These are phyloP conservation scores for Salvelinus fontinalis DNA, from an alignment of 2,113 vertebrate species.

Conservation along the genomic window DNA sequence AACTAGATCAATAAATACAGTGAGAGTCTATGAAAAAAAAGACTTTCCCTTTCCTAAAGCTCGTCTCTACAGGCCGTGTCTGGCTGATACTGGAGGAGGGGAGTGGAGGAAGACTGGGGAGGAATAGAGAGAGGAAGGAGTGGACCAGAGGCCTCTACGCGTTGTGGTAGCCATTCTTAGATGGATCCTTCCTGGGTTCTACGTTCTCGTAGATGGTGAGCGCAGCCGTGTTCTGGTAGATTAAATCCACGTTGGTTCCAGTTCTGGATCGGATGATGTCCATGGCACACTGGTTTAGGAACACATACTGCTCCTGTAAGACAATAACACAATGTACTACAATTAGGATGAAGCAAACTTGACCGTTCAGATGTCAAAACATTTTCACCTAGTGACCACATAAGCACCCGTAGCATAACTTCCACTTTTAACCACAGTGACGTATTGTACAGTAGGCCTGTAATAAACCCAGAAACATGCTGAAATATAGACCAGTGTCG, in stretches of 20 bases:
- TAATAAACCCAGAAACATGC: not conserved
- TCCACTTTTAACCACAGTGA: not conserved
- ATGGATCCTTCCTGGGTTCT: slow-evolving; percentile 41
- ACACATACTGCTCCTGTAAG: slow-evolving; percentile 91
- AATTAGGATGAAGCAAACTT: not conserved
- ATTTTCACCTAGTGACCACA: too few relatives aligned
- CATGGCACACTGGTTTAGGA: slow-evolving; percentile 91
- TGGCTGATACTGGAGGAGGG: too few relatives aligned
- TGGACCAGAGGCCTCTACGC: slow-evolving; percentile 9
- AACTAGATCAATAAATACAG: slow-evolving; percentile 23
- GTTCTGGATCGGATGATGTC: slow-evolving; percentile 89
- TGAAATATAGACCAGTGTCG: not conserved
- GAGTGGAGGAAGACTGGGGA: not conserved
- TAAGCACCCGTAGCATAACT: too few relatives aligned
- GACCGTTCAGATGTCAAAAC: not conserved
- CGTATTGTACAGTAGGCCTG: not conserved
- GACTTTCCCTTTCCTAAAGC: slow-evolving; percentile 14
- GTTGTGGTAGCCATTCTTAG: slow-evolving; percentile 19
- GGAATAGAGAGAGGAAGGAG: not conserved
- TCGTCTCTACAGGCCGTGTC: not conserved
- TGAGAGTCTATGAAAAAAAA: not conserved
- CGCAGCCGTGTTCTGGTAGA: slow-evolving; percentile 88
- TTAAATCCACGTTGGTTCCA: slow-evolving; percentile 85
- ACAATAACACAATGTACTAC: slow-evolving; percentile 10
- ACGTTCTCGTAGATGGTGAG: slow-evolving; percentile 88